A percentile compares a stretch with the other conserved stretches of the same genome.
Conservation (phyloP, 2,113 vertebrate genomes). For the Sialia sialis region DNA sequence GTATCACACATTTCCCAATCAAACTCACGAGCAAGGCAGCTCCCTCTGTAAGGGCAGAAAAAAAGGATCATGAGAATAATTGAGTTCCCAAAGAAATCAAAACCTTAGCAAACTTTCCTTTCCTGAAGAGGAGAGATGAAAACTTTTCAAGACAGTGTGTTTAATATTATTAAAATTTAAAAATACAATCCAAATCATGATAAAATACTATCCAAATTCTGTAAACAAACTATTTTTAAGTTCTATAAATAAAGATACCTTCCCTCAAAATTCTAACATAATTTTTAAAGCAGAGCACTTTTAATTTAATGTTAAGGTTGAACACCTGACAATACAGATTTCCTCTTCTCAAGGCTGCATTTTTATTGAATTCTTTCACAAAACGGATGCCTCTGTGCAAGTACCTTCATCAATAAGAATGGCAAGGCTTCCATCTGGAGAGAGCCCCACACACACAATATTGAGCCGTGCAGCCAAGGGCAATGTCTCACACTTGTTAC, state of each 20-base stretch:
- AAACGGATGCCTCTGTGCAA: neutral
- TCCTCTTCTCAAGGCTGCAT: neutral
- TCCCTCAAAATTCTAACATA: accelerated
- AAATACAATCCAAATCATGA: neutral
- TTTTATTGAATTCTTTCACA: neutral
- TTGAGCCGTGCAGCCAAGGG: constrained; percentile 87
- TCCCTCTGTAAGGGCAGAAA: constrained; percentile 77
- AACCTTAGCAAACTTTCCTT: neutral
- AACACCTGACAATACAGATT: neutral
- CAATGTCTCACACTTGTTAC: constrained; percentile 90
- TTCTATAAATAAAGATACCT: neutral
- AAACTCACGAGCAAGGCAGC: constrained; percentile 87
- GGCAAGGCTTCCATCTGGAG: constrained; percentile 86
- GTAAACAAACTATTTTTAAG: neutral
- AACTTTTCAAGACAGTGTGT: neutral
- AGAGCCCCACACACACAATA: constrained; percentile 86
- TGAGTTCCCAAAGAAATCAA: neutral
- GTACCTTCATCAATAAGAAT: constrained; percentile 93
- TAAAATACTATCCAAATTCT: neutral
- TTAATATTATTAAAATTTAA: neutral
- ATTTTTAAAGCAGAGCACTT: neutral
- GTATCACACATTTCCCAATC: constrained; percentile 83
- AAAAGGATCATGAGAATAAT: neutral
- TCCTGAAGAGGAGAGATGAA: accelerated
- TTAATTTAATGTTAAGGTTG: neutral